Base-by-base conservation (phyloP, 30 jellyfish, hydroid and myxozoan species). In the Mastigias papua region DNA sequence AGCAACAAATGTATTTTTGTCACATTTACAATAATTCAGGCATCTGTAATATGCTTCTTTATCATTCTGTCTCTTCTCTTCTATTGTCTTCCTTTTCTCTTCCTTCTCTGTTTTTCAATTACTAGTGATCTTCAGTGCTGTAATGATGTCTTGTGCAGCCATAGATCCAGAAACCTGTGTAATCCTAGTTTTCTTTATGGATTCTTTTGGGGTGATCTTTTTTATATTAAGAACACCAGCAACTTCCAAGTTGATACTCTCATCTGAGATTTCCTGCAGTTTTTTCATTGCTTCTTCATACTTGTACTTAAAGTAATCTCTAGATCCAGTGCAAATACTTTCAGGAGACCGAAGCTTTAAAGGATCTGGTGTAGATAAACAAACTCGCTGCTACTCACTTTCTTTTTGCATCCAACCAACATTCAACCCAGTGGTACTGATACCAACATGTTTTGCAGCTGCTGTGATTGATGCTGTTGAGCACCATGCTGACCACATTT, bases 141-240 rank as follows among this genome's bases (percentile, higher is more conserved):
- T 27, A 60, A 60, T 60, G 72, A 60, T 60, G 72, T 60, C 72
- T 60, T 60, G 72, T 21, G 72, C 72, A 6, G 72, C 72, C 72
- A 60, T 60, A 21, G 72, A 60, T 19, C 72, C 72, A 60, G 72
- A 60, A 60, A 60, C 72, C 21, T 60, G 11, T 60, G 72, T 60
- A 60, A 60, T 60, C 33, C 72, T 60, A 60, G 72, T 60, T 60
- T 60, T 60, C 72, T 19, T 60, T 60, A 6, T 60, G 11, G 72
- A 60, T 60, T 60, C 72, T 60, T 60, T 10, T 60, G 11, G 72
- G 72, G 17, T 21, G 17, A 60, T 19, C 72, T 60, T 60, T 60
- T 50, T 50, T 60, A 60, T 21, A 60, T 60, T 7, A 27, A 60
- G 21, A 60, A 60, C 21, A 60, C 72, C 72, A 7, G 72, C 72